phyloP scores from a whole-genome alignment of 1,140 invertebrate genomes.

The Phthorimaea operculella region DNA sequence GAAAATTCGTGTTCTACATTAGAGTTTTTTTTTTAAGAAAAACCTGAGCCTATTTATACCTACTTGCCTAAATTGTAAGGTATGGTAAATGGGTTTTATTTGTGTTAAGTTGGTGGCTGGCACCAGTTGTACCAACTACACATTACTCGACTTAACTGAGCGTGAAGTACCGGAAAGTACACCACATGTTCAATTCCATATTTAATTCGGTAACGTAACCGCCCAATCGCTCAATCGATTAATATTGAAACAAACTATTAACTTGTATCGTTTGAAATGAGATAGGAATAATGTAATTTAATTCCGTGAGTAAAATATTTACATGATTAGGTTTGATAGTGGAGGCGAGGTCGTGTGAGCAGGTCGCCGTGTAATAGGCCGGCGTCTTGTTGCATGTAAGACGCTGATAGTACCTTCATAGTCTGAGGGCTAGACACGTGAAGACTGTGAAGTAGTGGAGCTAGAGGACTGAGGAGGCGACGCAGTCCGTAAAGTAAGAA shows the following conservation, averaged over 20 bases:
- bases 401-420: too few species aligned
- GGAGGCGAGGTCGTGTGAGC: conserved; percentile 18
- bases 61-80: too few species aligned
- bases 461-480: too few species aligned
- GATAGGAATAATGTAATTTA: not conserved
- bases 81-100: too few species aligned
- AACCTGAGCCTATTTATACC: too few species aligned
- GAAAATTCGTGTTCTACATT: too few species aligned
- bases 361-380: conserved; percentile 6
- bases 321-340: not conserved
- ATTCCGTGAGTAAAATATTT: not conserved
- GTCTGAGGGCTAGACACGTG: too few species aligned
- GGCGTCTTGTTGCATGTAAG: not conserved
- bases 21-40: too few species aligned
- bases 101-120: too few species aligned
- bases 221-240: not conserved
- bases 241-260: not conserved
- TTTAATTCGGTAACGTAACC: not conserved
- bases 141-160: conserved; percentile 2
- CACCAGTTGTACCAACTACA: not conserved
- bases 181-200: not conserved
- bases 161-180: conserved; percentile 1
- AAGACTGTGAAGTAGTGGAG: too few species aligned
- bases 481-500: too few species aligned
- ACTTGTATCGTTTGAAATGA: too few species aligned